Evolutionary conservation across 2,797 vertebrate genomes (phyloP).

Genomic region (Muraenolepis orangiensis): DNA sequence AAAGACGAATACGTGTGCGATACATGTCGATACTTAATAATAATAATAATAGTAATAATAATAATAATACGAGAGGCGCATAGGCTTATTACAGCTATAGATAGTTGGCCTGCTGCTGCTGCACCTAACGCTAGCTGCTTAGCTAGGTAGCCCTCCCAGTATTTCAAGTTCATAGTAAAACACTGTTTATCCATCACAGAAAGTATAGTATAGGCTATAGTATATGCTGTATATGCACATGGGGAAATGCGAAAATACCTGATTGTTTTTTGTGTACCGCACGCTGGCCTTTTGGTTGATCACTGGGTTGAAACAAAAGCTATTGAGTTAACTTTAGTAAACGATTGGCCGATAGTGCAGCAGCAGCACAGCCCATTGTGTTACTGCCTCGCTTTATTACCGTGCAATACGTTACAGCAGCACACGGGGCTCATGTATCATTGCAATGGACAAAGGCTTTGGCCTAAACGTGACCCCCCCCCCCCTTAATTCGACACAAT

Average conservation of each 20-base stretch:
- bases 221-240: too few species aligned
- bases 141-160: background rate
- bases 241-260: background rate
- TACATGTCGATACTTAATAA: background rate
- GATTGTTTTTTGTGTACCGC: background rate
- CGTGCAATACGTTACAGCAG: background rate
- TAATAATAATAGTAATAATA: background rate
- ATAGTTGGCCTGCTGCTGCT: constrained; percentile 27
- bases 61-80: background rate
- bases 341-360: background rate
- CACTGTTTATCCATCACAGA: too few species aligned
- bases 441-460: background rate
- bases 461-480: background rate
- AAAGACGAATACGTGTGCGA: background rate
- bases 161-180: background rate
- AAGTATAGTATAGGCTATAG: too few species aligned
- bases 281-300: background rate
- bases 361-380: background rate
- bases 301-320: background rate
- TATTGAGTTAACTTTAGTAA: background rate
- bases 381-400: background rate
- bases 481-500: background rate
- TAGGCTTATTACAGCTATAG: background rate
- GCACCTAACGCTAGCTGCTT: background rate
- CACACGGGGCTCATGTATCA: background rate